A percentile compares a stretch with the other conserved stretches of the same genome.
These are phyloP conservation scores for Eurystomus glaucurus DNA, from an alignment of 2,797 vertebrate species.

Conservation along the genomic window DNA sequence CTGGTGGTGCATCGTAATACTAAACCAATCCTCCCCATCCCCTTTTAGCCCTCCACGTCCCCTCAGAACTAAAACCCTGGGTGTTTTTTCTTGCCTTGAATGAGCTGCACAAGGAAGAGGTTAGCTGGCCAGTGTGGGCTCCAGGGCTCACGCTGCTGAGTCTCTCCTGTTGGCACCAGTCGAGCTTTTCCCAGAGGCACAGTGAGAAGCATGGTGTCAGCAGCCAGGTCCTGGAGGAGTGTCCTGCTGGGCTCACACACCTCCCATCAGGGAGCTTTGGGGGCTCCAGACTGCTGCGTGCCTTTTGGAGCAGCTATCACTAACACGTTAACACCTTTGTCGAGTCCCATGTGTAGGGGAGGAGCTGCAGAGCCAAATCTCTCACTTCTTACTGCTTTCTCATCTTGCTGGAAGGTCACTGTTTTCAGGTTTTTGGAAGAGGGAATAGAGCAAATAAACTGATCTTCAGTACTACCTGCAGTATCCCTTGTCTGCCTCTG, in stretches of 20 bases:
- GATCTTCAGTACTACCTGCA: background rate
- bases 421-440: constrained; percentile 4
- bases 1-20: background rate
- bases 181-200: fast-evolving
- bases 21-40: background rate
- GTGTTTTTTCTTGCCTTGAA: background rate
- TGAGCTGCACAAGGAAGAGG: background rate
- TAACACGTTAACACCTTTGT: background rate
- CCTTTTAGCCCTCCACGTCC: background rate
- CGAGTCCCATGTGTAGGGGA: background rate
- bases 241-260: background rate
- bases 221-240: background rate
- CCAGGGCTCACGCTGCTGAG: background rate
- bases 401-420: constrained; percentile 4
- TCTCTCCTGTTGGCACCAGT: background rate
- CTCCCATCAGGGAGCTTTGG: background rate
- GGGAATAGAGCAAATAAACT: constrained; percentile 59
- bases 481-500: background rate
- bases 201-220: background rate
- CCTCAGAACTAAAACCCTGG: background rate
- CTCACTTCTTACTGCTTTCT: constrained; percentile 39
- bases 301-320: background rate
- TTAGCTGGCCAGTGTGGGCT: background rate
- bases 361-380: constrained; percentile 1
- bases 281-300: background rate